Evolutionary conservation across 2,888 invertebrate genomes (phyloP).

Genomic region (Amblyjoppa fuscipennis): DNA sequence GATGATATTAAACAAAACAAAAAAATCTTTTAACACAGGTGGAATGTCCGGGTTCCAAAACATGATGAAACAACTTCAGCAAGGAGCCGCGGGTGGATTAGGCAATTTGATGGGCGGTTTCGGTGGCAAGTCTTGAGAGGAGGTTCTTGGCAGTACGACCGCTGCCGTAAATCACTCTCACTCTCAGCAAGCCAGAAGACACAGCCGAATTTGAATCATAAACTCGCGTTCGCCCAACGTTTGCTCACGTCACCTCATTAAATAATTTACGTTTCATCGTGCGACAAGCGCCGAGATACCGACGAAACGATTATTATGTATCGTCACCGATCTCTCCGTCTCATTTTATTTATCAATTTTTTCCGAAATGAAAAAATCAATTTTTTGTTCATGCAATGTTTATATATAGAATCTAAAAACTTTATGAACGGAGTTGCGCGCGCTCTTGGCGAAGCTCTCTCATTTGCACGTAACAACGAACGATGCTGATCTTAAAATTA

Average conservation of each 20-base stretch:
- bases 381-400: conserved; percentile 26
- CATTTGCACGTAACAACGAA: conserved; percentile 7
- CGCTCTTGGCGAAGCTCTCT: background rate
- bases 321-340: conserved; percentile 10
- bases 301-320: conserved; percentile 23
- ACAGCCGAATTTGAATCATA: conserved; percentile 67
- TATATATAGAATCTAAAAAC: conserved; percentile 25
- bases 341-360: background rate
- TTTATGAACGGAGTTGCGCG: background rate
- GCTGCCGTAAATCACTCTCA: conserved; percentile 70
- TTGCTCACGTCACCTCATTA: conserved; percentile 43
- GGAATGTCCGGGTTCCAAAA: conserved; percentile 98
- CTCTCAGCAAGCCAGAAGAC: conserved; percentile 68
- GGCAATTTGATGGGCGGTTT: conserved; percentile 88
- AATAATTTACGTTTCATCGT: conserved; percentile 40
- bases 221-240: conserved; percentile 49
- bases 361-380: background rate
- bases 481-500: background rate
- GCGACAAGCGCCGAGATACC: conserved; percentile 11
- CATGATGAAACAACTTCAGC: conserved; percentile 98
- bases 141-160: conserved; percentile 62
- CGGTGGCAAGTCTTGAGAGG: conserved; percentile 85
- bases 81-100: conserved; percentile 87
- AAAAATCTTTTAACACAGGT: conserved; percentile 87
- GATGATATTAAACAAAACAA: conserved; percentile 2